Percentiles rank a stretch among this genome's conserved stretches.
phyloP scores from a whole-genome alignment of 2,797 vertebrate species.

The Crocodylus rhombifer region DNA sequence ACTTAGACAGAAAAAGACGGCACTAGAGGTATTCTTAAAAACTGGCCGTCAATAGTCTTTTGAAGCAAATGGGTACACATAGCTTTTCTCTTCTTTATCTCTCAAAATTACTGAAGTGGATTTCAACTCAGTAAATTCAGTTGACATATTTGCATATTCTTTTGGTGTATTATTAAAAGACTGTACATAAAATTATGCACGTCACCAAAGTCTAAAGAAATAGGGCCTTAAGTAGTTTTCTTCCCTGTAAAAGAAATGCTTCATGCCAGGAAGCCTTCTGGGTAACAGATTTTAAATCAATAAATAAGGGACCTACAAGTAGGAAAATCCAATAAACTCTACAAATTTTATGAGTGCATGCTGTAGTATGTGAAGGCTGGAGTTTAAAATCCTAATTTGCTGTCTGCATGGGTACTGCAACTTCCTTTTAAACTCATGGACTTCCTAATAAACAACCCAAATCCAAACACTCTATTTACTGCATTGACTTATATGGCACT shows the following conservation, averaged over 20 bases:
- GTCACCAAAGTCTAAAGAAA: slow-evolving; percentile 15
- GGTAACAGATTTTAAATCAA: slow-evolving; percentile 45
- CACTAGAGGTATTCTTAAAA: slow-evolving; percentile 40
- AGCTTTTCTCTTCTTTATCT: slow-evolving; percentile 62
- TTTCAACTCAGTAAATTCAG: slow-evolving; percentile 63
- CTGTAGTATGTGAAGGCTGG: background rate
- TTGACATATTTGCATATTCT: slow-evolving; percentile 50
- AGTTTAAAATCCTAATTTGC: slow-evolving; percentile 41
- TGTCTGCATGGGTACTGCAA: slow-evolving; percentile 13
- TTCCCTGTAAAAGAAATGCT: background rate
- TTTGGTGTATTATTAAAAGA: slow-evolving; percentile 61
- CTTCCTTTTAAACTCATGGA: slow-evolving; percentile 48
- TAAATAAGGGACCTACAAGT: slow-evolving; percentile 46
- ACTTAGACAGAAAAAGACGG: slow-evolving; percentile 23
- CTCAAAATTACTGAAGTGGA: slow-evolving; percentile 60
- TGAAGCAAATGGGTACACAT: slow-evolving; percentile 50
- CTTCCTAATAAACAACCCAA: slow-evolving; percentile 11
- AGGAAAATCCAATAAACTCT: slow-evolving; percentile 46
- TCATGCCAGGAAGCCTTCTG: slow-evolving; percentile 43
- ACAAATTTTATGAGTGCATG: slow-evolving; percentile 3
- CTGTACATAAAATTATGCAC: slow-evolving; percentile 52
- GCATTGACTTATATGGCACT: slow-evolving; percentile 38
- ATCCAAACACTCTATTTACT: slow-evolving; percentile 30
- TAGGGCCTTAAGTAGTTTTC: slow-evolving; percentile 14
- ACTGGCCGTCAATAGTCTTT: slow-evolving; percentile 12